A percentile compares a stretch with the other conserved stretches of the same genome.
Evolutionary conservation across 2,797 vertebrate genomes (phyloP).

Genomic region (Protonibea diacanthus): DNA sequence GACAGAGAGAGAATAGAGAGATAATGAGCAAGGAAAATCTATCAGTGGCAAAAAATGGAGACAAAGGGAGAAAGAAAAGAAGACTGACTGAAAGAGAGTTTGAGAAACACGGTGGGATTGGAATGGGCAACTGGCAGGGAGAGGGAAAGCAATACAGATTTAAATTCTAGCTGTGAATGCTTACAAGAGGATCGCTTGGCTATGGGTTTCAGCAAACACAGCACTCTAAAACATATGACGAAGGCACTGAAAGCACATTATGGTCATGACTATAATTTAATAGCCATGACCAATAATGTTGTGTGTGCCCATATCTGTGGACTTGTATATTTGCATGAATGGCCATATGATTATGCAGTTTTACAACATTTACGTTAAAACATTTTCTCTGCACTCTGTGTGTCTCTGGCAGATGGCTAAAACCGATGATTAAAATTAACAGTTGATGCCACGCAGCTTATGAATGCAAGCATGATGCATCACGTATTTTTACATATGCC

Average conservation of each 20-base stretch:
- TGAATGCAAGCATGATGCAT: slow-evolving; percentile 16
- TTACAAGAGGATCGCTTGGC: slow-evolving; percentile 1
- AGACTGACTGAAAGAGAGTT: slow-evolving; percentile 10
- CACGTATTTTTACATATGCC: slow-evolving; percentile 1
- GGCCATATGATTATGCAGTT: slow-evolving; percentile 1
- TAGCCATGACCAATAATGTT: not conserved
- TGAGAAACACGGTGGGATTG: slow-evolving; percentile 13
- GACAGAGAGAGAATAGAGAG: slow-evolving; percentile 9
- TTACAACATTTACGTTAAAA: not conserved
- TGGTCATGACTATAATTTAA: slow-evolving; percentile 7
- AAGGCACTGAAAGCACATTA: slow-evolving; percentile 4
- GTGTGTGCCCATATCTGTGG: not conserved
- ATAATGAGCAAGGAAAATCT: slow-evolving; percentile 28
- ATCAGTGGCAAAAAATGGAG: slow-evolving; percentile 17
- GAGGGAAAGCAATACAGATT: slow-evolving; percentile 7
- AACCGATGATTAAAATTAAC: slow-evolving; percentile 2
- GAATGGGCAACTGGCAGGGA: not conserved
- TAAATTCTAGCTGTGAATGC: slow-evolving; percentile 9
- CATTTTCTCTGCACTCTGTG: not conserved
- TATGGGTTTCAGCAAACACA: not conserved
- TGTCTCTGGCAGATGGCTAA: not conserved
- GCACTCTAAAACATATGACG: not conserved
- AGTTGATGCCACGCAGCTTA: not conserved
- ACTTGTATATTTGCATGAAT: slow-evolving; percentile 2
- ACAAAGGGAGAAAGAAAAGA: slow-evolving; percentile 1